These are phyloP conservation scores for Xenopus petersii DNA, from an alignment of 2,797 vertebrate genomes.

Conservation along the genomic window DNA sequence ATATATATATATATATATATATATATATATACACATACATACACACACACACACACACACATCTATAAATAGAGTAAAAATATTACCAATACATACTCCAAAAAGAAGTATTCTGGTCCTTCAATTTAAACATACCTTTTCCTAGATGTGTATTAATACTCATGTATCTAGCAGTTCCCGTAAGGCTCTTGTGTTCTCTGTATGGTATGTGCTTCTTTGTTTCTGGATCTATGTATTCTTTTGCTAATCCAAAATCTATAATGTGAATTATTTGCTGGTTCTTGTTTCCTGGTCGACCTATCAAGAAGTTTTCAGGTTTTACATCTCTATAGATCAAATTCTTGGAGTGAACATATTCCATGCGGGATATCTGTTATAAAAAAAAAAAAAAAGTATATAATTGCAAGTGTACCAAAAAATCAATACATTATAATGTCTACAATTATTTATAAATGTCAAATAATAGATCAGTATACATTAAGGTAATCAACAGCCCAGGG, in stretches of 20 bases:
- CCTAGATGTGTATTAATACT: conserved; percentile 95
- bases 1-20: too few relatives aligned
- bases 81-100: too few relatives aligned
- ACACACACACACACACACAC: too few relatives aligned
- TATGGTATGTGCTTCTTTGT: conserved; percentile 97
- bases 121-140: conserved; percentile 75
- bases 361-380: conserved; percentile 79
- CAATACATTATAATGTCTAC: too few relatives aligned
- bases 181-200: conserved; percentile 95
- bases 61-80: too few relatives aligned
- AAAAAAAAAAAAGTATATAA: not conserved
- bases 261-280: conserved; percentile 91
- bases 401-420: too few relatives aligned
- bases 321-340: conserved; percentile 94
- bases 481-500: too few relatives aligned
- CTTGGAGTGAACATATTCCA: conserved; percentile 94
- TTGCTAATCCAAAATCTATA: conserved; percentile 94
- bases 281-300: conserved; percentile 89
- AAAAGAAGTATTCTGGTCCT: too few relatives aligned
- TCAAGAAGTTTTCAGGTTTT: conserved; percentile 93
- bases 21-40: too few relatives aligned
- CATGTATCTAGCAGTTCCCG: conserved; percentile 94
- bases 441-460: too few relatives aligned
- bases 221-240: conserved; percentile 91
- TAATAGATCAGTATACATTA: too few relatives aligned